A percentile compares a stretch with the other conserved stretches of the same genome.
These are phyloP conservation scores for Wasmannia auropunctata DNA, from an alignment of 1,140 invertebrate species.

Conservation along the genomic window DNA sequence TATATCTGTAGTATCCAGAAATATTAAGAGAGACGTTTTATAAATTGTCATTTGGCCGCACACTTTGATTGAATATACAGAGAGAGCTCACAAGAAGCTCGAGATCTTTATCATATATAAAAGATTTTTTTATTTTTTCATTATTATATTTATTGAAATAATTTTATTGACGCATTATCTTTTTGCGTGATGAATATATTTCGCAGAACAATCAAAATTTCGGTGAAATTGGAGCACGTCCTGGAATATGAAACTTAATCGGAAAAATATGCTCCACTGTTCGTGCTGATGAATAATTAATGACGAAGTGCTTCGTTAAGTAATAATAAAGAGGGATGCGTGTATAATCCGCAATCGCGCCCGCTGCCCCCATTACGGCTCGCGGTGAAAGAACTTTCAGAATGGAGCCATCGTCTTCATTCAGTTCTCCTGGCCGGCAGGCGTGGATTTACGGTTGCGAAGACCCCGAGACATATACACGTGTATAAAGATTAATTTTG, in stretches of 20 bases:
- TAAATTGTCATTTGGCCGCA: not conserved
- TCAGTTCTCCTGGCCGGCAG: constrained; percentile 30
- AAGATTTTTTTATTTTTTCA: not conserved
- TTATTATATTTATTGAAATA: not conserved
- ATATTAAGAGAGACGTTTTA: not conserved
- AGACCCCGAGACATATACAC: not conserved
- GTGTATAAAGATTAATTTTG: not conserved
- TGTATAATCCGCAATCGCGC: constrained; percentile 30
- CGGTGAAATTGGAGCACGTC: constrained; percentile 11
- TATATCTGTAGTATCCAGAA: not conserved
- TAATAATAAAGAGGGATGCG: constrained; percentile 57
- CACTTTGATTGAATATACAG: not conserved
- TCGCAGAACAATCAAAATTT: not conserved
- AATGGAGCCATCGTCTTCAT: constrained; percentile 53
- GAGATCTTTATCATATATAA: not conserved
- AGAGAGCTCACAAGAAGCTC: not conserved
- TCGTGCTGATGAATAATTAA: constrained; percentile 49
- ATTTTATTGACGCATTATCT: not conserved
- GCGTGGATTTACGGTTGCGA: constrained; percentile 6
- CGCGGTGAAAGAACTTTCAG: constrained; percentile 55
- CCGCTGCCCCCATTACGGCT: constrained; percentile 37
- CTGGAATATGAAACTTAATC: constrained; percentile 10
- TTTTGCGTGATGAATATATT: not conserved
- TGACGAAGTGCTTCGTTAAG: constrained; percentile 49
- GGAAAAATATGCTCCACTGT: constrained; percentile 4